Evolutionary conservation across 2,113 vertebrate genomes (phyloP), one percentile per base, ranked within the genome.

Genomic region (Grammomys surdaster): DNA sequence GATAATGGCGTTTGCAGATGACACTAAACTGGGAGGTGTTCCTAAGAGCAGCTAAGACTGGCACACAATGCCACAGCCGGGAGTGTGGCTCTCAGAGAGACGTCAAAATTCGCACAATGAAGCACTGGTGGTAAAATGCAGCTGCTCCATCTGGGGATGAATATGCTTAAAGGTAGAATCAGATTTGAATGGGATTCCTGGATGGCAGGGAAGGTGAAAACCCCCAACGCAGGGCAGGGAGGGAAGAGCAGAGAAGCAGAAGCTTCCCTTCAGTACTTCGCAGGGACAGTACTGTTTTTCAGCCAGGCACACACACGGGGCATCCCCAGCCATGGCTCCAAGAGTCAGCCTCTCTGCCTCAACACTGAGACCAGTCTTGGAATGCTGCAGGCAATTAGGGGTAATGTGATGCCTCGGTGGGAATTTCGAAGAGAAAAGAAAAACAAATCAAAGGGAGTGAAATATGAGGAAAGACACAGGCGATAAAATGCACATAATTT

Each of bases 401-500:
- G 97, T 95, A 96, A 95, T 95, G 69, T 48, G 95, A 97, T 95
- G 91, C 96, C 96, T 97, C 95, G 72, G 48, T 95, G 96, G 96
- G 96, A 97, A 95, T 96, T 98, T 96, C 88, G 95, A 78, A 97
- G 97, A 97, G 96, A 93, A 97, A 96, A 97, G 92, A 95, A 97
- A 97, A 97, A 95, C 95, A 97, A 96, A 96, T 96, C 95, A 96
- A 96, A 96, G 89, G 69, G 87, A 95, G 75, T 97, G 95, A 97
- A 98, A 96, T 95, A 97, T 90, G 94, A 97, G 96, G 95, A 98
- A 95, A 97, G 91, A 87, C 92, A 95, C 0, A 95, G 94, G 96
- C 31, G 60, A 97, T 94, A 93, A 97, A 97, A 97, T 97, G 97
- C 95, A 96, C 94, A 95, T 97, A 97, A 98, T 98, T 97, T 97